Evolutionary conservation across 2,797 vertebrate genomes (phyloP).

Genomic region (Amblyraja radiata): DNA sequence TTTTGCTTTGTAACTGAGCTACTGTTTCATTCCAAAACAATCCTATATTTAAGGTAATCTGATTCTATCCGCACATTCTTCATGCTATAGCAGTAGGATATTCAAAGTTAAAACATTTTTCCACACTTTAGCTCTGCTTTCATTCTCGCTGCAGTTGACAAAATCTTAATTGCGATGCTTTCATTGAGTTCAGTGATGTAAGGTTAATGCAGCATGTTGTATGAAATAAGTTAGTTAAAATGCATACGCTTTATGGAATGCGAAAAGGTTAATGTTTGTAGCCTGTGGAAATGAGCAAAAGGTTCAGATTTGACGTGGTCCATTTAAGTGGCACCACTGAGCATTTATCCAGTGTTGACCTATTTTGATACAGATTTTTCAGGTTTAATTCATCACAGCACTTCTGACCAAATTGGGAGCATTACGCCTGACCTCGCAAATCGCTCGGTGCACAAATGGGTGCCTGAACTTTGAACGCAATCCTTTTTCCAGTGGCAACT

Average conservation of each 20-base stretch:
- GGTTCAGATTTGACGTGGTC: slow-evolving; percentile 28
- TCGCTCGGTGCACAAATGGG: neutral
- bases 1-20: slow-evolving; percentile 12
- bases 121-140: neutral
- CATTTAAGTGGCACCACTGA: slow-evolving; percentile 33
- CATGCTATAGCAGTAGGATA: slow-evolving; percentile 28
- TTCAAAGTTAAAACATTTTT: slow-evolving; percentile 34
- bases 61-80: slow-evolving; percentile 35
- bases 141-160: neutral
- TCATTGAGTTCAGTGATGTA: slow-evolving; percentile 29
- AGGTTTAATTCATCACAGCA: slow-evolving; percentile 25
- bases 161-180: slow-evolving; percentile 2
- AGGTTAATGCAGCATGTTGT: slow-evolving; percentile 9
- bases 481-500: neutral
- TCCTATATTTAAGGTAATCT: slow-evolving; percentile 30
- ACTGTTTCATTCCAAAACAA: slow-evolving; percentile 37
- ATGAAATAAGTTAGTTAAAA: slow-evolving; percentile 35
- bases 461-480: neutral
- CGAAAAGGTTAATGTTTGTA: slow-evolving; percentile 34
- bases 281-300: slow-evolving; percentile 36
- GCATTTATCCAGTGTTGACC: slow-evolving; percentile 13
- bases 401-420: neutral
- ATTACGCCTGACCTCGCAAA: neutral
- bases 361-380: slow-evolving; percentile 23
- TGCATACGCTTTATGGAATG: slow-evolving; percentile 30